Evolutionary conservation across 2,888 invertebrate genomes (phyloP), one percentile per base, ranked within the genome.

Genomic region (Latrodectus hesperus): DNA sequence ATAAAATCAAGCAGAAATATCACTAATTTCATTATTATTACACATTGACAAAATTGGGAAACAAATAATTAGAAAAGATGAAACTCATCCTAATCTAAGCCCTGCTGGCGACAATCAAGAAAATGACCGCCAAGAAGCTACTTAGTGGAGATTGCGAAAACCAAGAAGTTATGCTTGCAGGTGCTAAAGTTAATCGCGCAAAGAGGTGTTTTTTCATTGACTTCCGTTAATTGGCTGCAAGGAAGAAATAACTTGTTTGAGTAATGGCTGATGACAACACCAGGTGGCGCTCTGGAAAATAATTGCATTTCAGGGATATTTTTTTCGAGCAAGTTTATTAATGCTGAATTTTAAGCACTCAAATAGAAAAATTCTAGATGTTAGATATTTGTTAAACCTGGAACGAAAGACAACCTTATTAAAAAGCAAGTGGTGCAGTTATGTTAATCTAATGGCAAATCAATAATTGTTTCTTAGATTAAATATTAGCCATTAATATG

Each of bases 141-240:
- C n/a, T 60, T 60, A 49, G 51, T 51, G 16, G 9, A 17, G 72
- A 72, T 72, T 26, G 71, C 53, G 60, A 79, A 60, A 71, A 60
- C 71, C 79, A 12, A 9, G 12, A 8, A 71, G 71, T 72, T 60
- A 38, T 17, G 5, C 26, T n/a, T 17, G 53, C 49, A 77, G 72
- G 84, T 77, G 77, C 72, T 72, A 84, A 84, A 84, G 70, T 78
- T 77, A 84, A 77, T 84, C 72, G 77, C 55, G 72, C 72, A 76
- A 60, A 60, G 65, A 77, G 65, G 77, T 72, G 82, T 77, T 77
- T 84, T 77, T 84, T 84, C 72, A 84, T 84, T 84, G 84, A 77
- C 84, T 84, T 84, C 77, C 84, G 76, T 84, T 84, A 84, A 84
- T 84, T 75, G 60, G 71, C 65, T 49, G 38, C n/a, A 51, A 64